Conservation (phyloP, 2,888 invertebrate genomes). For the Amphipoea lucens region DNA sequence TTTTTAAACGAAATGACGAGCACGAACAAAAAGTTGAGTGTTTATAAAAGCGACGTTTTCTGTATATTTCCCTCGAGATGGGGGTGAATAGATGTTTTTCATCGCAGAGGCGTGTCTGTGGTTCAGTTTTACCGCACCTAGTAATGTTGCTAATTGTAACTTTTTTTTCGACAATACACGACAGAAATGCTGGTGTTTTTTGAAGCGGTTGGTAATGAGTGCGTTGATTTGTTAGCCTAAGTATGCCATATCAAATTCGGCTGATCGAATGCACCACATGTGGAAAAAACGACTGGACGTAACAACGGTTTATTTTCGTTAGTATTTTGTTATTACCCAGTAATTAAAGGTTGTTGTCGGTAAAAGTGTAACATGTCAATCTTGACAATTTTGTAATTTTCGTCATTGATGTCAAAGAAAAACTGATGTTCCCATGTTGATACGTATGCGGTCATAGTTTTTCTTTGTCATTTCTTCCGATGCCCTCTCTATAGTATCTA, state of each 20-base stretch:
- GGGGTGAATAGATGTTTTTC: slow-evolving; percentile 58
- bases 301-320: too few species aligned
- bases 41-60: slow-evolving; percentile 54
- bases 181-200: slow-evolving; percentile 7
- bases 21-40: slow-evolving; percentile 39
- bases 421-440: background rate
- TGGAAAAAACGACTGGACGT: too few species aligned
- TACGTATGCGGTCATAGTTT: background rate
- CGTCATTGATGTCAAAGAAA: background rate
- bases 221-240: too few species aligned
- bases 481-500: too few species aligned
- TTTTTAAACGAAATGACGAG: slow-evolving; percentile 36
- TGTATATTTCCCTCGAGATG: slow-evolving; percentile 64
- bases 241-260: too few species aligned
- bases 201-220: slow-evolving; percentile 2
- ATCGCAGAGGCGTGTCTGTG: slow-evolving; percentile 60
- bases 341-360: too few species aligned
- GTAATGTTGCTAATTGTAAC: slow-evolving; percentile 41
- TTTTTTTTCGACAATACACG: slow-evolving; percentile 26
- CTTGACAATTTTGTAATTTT: background rate
- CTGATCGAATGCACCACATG: too few species aligned
- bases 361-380: background rate
- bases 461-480: background rate
- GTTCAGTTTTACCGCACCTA: slow-evolving; percentile 55
- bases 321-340: too few species aligned